A percentile compares a stretch with the other conserved stretches of the same genome.
Conservation (phyloP, 2,797 vertebrate species). For the Menidia menidia region DNA sequence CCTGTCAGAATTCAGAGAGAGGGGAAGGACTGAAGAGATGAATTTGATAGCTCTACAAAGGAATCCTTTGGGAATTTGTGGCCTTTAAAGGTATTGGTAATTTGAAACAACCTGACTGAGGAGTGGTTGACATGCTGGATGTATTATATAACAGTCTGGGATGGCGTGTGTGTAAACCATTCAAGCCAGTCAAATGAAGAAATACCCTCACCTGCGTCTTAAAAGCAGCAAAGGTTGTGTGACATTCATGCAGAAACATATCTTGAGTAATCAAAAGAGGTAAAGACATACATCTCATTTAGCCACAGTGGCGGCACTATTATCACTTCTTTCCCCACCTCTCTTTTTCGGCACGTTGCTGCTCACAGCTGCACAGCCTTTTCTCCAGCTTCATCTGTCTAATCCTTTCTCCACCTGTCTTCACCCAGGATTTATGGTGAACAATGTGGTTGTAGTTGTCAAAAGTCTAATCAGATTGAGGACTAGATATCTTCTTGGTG, state of each 20-base stretch:
- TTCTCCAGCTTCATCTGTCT: conserved; percentile 8
- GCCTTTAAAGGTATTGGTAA: conserved; percentile 30
- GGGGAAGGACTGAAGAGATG: conserved; percentile 33
- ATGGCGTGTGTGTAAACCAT: conserved; percentile 19
- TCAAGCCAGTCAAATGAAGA: conserved; percentile 25
- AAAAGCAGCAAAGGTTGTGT: conserved; percentile 13
- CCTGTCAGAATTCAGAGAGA: conserved; percentile 29
- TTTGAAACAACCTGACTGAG: conserved; percentile 27
- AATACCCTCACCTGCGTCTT: conserved; percentile 5
- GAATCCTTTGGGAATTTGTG: conserved; percentile 29
- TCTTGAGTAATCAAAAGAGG: conserved; percentile 2
- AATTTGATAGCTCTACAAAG: conserved; percentile 22
- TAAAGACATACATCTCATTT: conserved; percentile 22
- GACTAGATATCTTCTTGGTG: conserved; percentile 30
- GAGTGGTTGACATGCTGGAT: conserved; percentile 20
- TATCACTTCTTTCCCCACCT: conserved; percentile 22
- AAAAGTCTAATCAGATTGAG: conserved; percentile 57
- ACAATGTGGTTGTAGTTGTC: conserved; percentile 46
- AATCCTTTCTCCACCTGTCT: not conserved
- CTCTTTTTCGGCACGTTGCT: conserved; percentile 2
- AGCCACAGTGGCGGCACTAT: conserved; percentile 30
- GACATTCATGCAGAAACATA: not conserved
- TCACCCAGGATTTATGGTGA: conserved; percentile 63
- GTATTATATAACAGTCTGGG: conserved; percentile 13
- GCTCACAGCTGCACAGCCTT: conserved; percentile 16